Conservation (phyloP, 92 coral and sea anemone genomes). For the Ricordea florida region DNA sequence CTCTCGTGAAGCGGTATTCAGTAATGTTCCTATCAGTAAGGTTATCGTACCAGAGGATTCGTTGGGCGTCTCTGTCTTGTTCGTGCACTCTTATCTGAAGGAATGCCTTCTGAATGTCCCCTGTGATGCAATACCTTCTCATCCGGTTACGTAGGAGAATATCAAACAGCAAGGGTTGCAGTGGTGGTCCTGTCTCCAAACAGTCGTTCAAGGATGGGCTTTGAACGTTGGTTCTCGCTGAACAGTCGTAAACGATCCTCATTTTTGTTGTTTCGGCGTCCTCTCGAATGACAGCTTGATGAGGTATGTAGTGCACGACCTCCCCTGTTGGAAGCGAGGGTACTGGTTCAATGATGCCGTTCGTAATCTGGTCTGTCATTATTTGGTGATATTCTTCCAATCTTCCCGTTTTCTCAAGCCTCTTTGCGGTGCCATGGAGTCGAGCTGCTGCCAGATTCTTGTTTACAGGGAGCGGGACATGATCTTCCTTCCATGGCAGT, state of each 20-base stretch:
- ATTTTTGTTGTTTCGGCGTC: constrained; percentile 31
- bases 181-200: constrained; percentile 31
- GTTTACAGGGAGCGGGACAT: neutral
- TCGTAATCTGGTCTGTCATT: constrained; percentile 25
- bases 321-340: constrained; percentile 9
- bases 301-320: constrained; percentile 14
- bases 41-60: constrained; percentile 38
- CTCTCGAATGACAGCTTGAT: constrained; percentile 26
- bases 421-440: neutral
- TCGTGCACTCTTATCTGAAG: constrained; percentile 23
- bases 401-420: neutral
- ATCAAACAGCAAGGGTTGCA: constrained; percentile 27
- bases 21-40: constrained; percentile 14
- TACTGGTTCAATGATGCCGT: constrained; percentile 16
- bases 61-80: constrained; percentile 44
- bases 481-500: constrained; percentile 26
- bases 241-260: constrained; percentile 46
- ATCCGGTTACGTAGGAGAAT: constrained; percentile 15
- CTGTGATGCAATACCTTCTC: neutral
- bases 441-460: too few relatives aligned
- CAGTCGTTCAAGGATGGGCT: constrained; percentile 47
- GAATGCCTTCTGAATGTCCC: constrained; percentile 56
- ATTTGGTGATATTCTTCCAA: constrained; percentile 7
- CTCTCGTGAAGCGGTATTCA: constrained; percentile 43
- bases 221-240: constrained; percentile 6